A percentile compares a stretch with the other conserved stretches of the same genome.
Conservation (phyloP, 2,113 vertebrate genomes). For the Ptyas mucosa region DNA sequence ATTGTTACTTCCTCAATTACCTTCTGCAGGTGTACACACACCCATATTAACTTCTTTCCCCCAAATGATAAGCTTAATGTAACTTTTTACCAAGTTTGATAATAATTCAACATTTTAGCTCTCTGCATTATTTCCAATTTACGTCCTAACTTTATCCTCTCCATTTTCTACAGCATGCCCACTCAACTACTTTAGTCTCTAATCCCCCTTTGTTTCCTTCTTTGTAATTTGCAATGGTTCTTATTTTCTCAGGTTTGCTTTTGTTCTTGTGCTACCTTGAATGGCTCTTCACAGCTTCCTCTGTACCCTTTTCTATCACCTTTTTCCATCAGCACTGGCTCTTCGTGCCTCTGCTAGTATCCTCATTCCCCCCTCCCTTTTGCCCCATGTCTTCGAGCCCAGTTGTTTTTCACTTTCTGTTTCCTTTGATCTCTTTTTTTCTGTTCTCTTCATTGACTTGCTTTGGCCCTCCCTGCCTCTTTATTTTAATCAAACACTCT, state of each 20-base stretch:
- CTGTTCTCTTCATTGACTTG: constrained; percentile 25
- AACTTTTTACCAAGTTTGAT: neutral
- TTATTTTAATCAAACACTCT: constrained; percentile 47
- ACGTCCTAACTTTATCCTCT: neutral
- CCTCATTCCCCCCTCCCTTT: constrained; percentile 11
- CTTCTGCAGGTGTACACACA: neutral
- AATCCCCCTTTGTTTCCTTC: constrained; percentile 7
- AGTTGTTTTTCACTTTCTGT: constrained; percentile 30
- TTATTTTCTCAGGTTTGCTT: constrained; percentile 25
- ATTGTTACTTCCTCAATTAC: neutral
- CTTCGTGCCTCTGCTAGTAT: constrained; percentile 28
- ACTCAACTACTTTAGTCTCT: neutral
- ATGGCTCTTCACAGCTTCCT: constrained; percentile 38
- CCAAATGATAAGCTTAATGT: neutral
- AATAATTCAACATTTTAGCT: neutral
- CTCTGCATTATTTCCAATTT: neutral
- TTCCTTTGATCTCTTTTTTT: constrained; percentile 49
- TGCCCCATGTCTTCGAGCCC: constrained; percentile 23
- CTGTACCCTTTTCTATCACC: constrained; percentile 9
- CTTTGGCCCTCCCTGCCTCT: constrained; percentile 16
- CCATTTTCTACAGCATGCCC: neutral
- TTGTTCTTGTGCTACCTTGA: constrained; percentile 27
- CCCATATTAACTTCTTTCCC: neutral
- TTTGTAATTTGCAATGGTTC: constrained; percentile 21
- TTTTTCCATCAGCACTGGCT: constrained; percentile 15